Base-by-base conservation (phyloP, 2,113 vertebrate genomes). In the Hemiscyllium ocellatum region DNA sequence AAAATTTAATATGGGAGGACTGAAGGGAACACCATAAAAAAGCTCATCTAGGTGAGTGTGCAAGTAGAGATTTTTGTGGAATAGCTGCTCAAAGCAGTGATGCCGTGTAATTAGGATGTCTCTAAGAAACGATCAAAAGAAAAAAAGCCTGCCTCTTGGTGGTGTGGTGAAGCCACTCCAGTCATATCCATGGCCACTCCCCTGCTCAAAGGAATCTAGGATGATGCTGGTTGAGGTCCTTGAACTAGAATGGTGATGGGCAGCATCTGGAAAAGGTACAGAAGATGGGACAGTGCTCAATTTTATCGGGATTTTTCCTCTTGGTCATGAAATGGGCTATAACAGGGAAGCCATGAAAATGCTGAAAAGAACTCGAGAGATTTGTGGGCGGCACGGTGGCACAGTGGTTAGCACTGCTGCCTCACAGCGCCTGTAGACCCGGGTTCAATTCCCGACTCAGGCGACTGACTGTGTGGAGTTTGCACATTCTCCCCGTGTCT, bases 61-160 rank as follows among this genome's bases (percentile, higher is more conserved):
- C 29, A 4, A 90, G 24, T 17, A 17, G 24, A 52, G 3, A 56
- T 90, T n/a, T 29, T 12, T 90, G 52, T 5, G 26, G 24, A n/a
- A 29, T 33, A 90, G 33, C 85, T 56, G 85, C 33, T 33, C 52
- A 1, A 61, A 29, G 52, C 4, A 90, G 61, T 33, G 19, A 61
- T 17, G n/a, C 52, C 26, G 1, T 90, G 87, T 52, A 90, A 29
- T 33, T 61, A 8, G 61, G 87, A 13, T 90, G 10, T 13, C 52
- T 13, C 61, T 61, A 61, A 90, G 24, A 90, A 90, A 61, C 52
- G n/a, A 42, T 0, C 0, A 7, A 52, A 50, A 86, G 8, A 37
- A 85, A 87, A 87, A 47, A 52, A 87, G 87, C 87, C 87, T 90
- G 50, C 87, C 52, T 90, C 52, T 61, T 89, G 86, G 22, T 89